Percentiles rank a stretch among this genome's conserved stretches.
These are phyloP conservation scores for Euplexia lucipara DNA, from an alignment of 2,888 invertebrate genomes.

Conservation along the genomic window DNA sequence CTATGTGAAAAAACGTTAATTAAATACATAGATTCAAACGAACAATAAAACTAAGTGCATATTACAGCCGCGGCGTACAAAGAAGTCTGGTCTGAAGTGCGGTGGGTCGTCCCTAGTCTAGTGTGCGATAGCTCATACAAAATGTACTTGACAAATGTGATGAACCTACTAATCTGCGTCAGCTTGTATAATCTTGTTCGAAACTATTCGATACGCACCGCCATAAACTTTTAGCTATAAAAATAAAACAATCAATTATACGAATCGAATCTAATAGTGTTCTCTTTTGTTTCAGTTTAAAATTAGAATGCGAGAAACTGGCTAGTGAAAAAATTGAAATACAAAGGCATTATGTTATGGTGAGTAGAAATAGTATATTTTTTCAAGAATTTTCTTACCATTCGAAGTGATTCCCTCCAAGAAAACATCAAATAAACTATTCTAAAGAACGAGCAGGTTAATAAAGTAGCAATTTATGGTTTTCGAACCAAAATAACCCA, in stretches of 20 bases:
- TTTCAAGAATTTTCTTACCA: neutral
- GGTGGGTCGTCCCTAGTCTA: no score
- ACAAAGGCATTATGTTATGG: slow-evolving; percentile 97
- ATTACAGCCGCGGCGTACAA: no score
- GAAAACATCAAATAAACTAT: neutral
- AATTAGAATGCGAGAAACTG: slow-evolving; percentile 97
- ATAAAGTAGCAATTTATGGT: slow-evolving; percentile 1
- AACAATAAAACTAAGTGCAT: slow-evolving; percentile 1
- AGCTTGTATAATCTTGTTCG: slow-evolving; percentile 13
- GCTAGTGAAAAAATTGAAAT: slow-evolving; percentile 97
- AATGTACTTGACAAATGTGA: no score
- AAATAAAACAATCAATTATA: slow-evolving; percentile 29
- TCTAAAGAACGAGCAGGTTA: neutral
- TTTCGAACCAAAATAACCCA: slow-evolving; percentile 12
- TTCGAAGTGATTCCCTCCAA: neutral
- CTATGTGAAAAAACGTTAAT: slow-evolving; percentile 23
- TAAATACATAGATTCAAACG: slow-evolving; percentile 56
- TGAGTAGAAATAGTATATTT: slow-evolving; percentile 85
- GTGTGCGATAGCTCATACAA: no score
- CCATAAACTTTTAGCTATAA: slow-evolving; percentile 45
- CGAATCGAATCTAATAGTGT: slow-evolving; percentile 25
- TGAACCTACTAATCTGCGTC: no score
- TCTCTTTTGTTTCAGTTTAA: slow-evolving; percentile 92
- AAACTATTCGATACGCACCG: slow-evolving; percentile 36
- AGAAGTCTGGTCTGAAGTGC: no score